phyloP scores from a whole-genome alignment of 2,888 invertebrate species.

The Lasioglossum zephyrum region DNA sequence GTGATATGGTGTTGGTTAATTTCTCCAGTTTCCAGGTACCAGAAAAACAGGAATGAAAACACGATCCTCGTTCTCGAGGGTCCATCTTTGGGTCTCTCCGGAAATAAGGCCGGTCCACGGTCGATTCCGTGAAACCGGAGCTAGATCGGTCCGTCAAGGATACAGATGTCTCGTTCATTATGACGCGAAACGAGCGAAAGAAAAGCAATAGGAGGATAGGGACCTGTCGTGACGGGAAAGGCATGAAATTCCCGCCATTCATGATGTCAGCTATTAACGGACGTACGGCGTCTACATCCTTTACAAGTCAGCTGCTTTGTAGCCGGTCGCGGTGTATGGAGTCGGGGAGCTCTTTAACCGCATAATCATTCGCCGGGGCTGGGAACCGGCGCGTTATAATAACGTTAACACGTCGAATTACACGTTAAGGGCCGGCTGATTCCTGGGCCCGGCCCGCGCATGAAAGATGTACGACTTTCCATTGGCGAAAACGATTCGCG shows the following conservation, averaged over 20 bases:
- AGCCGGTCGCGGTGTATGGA: constrained; percentile 64
- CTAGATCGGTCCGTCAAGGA: constrained; percentile 59
- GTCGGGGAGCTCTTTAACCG: constrained; percentile 69
- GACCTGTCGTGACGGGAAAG: constrained; percentile 71
- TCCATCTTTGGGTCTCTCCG: neutral
- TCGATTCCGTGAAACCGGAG: constrained; percentile 43
- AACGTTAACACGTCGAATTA: constrained; percentile 73
- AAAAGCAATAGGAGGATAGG: constrained; percentile 70
- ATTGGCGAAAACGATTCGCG: constrained; percentile 63
- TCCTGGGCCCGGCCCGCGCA: constrained; percentile 35
- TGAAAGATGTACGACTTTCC: constrained; percentile 67
- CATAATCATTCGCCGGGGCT: constrained; percentile 69
- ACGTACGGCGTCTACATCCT: constrained; percentile 72
- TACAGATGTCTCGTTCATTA: constrained; percentile 75
- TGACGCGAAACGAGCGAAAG: constrained; percentile 70
- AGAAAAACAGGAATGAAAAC: neutral
- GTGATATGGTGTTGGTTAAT: neutral
- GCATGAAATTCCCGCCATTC: constrained; percentile 76
- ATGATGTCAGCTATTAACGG: constrained; percentile 74
- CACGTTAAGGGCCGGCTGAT: constrained; percentile 68
- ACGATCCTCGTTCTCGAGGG: neutral
- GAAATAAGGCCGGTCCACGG: constrained; percentile 22
- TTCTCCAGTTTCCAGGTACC: neutral
- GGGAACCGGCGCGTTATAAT: constrained; percentile 68
- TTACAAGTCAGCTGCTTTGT: constrained; percentile 75